These are phyloP conservation scores for Calephelis perditalis DNA, from an alignment of 2,888 invertebrate genomes.

Conservation along the genomic window DNA sequence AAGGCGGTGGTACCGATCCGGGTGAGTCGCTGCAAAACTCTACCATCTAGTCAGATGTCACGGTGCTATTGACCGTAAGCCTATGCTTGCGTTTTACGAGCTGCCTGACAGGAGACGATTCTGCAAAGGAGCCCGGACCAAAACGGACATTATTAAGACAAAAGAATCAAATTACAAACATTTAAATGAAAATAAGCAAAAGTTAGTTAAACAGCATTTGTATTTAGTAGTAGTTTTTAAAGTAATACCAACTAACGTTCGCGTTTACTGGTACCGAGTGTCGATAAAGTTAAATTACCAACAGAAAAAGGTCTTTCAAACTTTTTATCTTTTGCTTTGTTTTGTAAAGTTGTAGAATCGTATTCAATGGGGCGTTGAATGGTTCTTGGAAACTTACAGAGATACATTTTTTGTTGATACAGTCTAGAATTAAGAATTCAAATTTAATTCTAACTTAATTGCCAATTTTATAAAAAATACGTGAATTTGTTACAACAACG, in stretches of 20 bases:
- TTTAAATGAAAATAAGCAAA: background rate
- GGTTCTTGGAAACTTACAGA: slow-evolving; percentile 28
- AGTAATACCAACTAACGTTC: slow-evolving; percentile 23
- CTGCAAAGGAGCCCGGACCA: too few relatives aligned
- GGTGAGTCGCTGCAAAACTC: too few relatives aligned
- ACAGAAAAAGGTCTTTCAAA: slow-evolving; percentile 30
- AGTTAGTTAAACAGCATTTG: background rate
- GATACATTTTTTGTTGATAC: slow-evolving; percentile 27
- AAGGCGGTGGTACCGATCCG: too few relatives aligned
- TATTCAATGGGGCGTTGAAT: slow-evolving; percentile 36
- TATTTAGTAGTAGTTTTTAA: slow-evolving; percentile 9
- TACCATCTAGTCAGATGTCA: too few relatives aligned
- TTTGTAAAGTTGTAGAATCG: slow-evolving; percentile 33
- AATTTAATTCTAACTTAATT: background rate
- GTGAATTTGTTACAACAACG: too few relatives aligned
- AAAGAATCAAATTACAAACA: background rate
- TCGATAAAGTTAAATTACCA: slow-evolving; percentile 35
- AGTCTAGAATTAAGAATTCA: slow-evolving; percentile 21
- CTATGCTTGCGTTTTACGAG: too few relatives aligned
- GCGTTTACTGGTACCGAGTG: slow-evolving; percentile 27
- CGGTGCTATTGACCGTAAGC: too few relatives aligned
- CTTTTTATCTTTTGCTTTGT: slow-evolving; percentile 31
- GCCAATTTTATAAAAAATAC: too few relatives aligned
- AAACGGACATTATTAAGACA: too few relatives aligned
- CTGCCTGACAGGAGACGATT: too few relatives aligned